A percentile compares a stretch with the other conserved stretches of the same genome.
Evolutionary conservation across 2,113 vertebrate genomes (phyloP).

Genomic region (Electrona antarctica): DNA sequence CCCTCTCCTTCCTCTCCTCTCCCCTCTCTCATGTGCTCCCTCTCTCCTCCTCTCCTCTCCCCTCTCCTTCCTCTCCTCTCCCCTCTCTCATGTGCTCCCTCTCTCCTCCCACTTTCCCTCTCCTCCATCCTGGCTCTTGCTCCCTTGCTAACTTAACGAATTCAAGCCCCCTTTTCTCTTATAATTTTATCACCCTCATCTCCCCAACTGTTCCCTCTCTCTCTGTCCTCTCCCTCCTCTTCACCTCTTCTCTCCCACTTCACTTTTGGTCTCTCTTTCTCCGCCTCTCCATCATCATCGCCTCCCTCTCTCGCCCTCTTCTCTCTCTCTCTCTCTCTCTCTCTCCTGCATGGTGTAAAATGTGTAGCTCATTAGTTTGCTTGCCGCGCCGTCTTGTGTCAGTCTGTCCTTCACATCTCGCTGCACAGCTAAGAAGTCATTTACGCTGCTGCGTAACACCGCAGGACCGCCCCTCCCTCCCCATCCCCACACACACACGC

Average conservation of each 20-base stretch:
- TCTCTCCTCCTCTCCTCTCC: too few species aligned
- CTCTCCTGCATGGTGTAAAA: constrained; percentile 56
- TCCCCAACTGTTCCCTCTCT: not conserved
- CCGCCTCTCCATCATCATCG: constrained; percentile 24
- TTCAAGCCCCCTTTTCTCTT: constrained; percentile 21
- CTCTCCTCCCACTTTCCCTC: constrained; percentile 5
- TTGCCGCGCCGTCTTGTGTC: constrained; percentile 70
- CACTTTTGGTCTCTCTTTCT: not conserved
- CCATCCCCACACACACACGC: not conserved
- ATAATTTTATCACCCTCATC: not conserved
- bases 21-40: not conserved
- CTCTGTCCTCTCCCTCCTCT: not conserved
- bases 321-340: constrained; percentile 17
- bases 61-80: not conserved
- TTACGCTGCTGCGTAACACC: constrained; percentile 64
- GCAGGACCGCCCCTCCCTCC: constrained; percentile 15
- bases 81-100: not conserved
- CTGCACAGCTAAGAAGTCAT: constrained; percentile 84
- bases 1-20: too few species aligned
- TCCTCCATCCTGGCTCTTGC: constrained; percentile 4
- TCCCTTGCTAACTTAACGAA: constrained; percentile 53
- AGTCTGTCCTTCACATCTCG: constrained; percentile 84
- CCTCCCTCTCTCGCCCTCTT: constrained; percentile 17
- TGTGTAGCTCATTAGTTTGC: constrained; percentile 81
- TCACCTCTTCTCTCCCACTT: constrained; percentile 16